Percentiles rank a stretch among this genome's conserved stretches.
These are phyloP conservation scores for Pionites leucogaster DNA, from an alignment of 2,113 vertebrate genomes.

Conservation along the genomic window DNA sequence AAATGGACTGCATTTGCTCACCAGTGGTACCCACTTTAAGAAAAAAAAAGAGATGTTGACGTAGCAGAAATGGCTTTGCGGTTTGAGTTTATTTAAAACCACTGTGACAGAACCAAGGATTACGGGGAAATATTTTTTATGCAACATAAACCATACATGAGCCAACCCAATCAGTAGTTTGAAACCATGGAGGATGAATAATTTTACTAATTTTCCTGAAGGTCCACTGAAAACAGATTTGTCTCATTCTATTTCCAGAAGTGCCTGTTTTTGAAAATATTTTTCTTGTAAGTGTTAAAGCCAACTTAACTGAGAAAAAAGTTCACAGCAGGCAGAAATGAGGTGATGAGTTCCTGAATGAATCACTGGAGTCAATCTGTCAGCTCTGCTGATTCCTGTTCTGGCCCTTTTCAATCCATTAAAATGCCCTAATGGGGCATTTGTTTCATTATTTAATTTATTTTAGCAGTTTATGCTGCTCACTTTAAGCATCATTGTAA, in stretches of 20 bases:
- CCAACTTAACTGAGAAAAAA: conserved; percentile 43
- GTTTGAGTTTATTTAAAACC: conserved; percentile 41
- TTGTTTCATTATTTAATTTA: conserved; percentile 67
- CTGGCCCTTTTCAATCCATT: conserved; percentile 61
- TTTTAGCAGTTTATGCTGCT: conserved; percentile 51
- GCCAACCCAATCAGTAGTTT: conserved; percentile 24
- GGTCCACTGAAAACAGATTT: neutral
- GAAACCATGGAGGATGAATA: neutral
- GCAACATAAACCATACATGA: neutral
- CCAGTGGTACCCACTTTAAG: neutral
- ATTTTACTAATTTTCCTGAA: conserved; percentile 21
- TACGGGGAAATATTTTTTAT: neutral
- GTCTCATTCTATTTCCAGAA: conserved; percentile 11
- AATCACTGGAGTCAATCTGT: conserved; percentile 38
- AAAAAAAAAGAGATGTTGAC: conserved; percentile 30
- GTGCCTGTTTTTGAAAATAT: conserved; percentile 26
- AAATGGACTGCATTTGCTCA: conserved; percentile 3
- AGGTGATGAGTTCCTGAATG: conserved; percentile 44
- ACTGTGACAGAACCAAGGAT: conserved; percentile 26
- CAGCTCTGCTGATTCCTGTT: conserved; percentile 43
- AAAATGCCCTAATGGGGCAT: conserved; percentile 60
- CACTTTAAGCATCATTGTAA: conserved; percentile 19
- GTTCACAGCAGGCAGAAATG: conserved; percentile 44
- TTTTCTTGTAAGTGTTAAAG: conserved; percentile 36
- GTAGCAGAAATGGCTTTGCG: neutral